Base-by-base conservation (phyloP, 2,888 invertebrate genomes). In the Meliscaeva auricollis region DNA sequence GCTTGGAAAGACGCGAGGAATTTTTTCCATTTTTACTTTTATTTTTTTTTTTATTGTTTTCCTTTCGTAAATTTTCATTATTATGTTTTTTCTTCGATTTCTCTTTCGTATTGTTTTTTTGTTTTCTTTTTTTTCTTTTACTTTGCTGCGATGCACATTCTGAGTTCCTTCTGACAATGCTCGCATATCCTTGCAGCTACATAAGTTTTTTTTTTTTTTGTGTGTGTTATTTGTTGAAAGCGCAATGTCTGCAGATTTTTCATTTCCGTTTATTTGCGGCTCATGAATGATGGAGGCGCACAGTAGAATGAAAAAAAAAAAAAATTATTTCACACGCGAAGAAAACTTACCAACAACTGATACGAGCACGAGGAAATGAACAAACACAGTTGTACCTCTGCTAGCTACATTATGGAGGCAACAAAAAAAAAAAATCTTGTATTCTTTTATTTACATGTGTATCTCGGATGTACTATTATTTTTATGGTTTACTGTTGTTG, bases 161-260 rank as follows among this genome's bases (percentile, higher is more conserved):
- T 13, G 32, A 66, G 50, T 22, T 66, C 22, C 32, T 70, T 70
- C 54, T 66, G 41, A 64, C 60, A 76, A 69, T 70, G 41, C 48
- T 62, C 17, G 13, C 46, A 52, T 60, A 66, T 66, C 66, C 66
- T 50, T 66, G 35, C 20, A 66, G 30, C 32, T 60, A 41, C n/a
- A n/a, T n/a, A n/a, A n/a, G n/a, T n/a, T 74, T 54, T 41, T 58
- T 17, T 32, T 17, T 26, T 44, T 30, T 30, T 48, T 56, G 30
- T 17, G 46, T 44, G 2, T 35, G 22, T 30, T 44, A n/a, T 30
- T 7, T 48, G 35, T 66, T 66, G 35, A 69, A 58, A 68, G 73
- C 48, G 79, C 73, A 83, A 50, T 62, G 83, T 64, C 69, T 74
- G 83, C 74, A 74, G 56, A 74, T 83, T 83, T 73, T 79, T 66